A percentile compares a stretch with the other conserved stretches of the same genome.
phyloP scores from a whole-genome alignment of 1,140 invertebrate species.

The Pseudomyrmex flavicornis region DNA sequence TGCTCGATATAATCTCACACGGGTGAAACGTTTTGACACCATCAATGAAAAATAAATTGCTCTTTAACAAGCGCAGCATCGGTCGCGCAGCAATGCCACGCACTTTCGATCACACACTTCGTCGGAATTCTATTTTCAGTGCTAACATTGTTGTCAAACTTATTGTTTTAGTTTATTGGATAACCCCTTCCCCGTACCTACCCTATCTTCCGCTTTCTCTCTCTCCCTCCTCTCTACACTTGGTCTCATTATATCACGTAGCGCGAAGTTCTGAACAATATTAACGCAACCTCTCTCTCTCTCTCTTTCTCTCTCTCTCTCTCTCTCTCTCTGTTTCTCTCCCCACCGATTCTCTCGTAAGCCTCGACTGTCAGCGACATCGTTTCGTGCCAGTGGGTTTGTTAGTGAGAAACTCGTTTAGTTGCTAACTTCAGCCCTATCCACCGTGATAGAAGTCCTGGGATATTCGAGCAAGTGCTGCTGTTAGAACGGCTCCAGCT shows the following conservation, averaged over 20 bases:
- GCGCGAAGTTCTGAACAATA: conserved; percentile 71
- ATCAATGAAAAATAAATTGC: background rate
- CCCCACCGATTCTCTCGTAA: conserved; percentile 66
- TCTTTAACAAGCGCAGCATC: background rate
- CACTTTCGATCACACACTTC: conserved; percentile 29
- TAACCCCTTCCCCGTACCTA: conserved; percentile 45
- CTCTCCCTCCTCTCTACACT: conserved; percentile 22
- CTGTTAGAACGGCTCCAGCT: conserved; percentile 45
- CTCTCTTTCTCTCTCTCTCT: conserved; percentile 47
- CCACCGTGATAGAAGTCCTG: conserved; percentile 67
- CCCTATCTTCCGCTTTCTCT: conserved; percentile 22
- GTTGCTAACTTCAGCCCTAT: conserved; percentile 71
- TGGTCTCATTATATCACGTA: conserved; percentile 62
- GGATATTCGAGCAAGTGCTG: conserved; percentile 64
- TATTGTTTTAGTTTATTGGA: conserved; percentile 64
- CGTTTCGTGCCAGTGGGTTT: conserved; percentile 76
- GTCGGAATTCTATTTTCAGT: conserved; percentile 29
- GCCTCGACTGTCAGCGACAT: conserved; percentile 72
- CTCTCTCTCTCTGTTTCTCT: conserved; percentile 44
- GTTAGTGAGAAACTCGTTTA: conserved; percentile 78
- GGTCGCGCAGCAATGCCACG: background rate
- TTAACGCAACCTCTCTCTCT: conserved; percentile 68
- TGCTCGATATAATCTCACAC: too few relatives aligned
- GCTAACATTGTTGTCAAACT: conserved; percentile 58
- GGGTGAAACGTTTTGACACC: too few relatives aligned